Evolutionary conservation across 2,113 vertebrate genomes (phyloP).

Genomic region (Paramormyrops kingsleyae): DNA sequence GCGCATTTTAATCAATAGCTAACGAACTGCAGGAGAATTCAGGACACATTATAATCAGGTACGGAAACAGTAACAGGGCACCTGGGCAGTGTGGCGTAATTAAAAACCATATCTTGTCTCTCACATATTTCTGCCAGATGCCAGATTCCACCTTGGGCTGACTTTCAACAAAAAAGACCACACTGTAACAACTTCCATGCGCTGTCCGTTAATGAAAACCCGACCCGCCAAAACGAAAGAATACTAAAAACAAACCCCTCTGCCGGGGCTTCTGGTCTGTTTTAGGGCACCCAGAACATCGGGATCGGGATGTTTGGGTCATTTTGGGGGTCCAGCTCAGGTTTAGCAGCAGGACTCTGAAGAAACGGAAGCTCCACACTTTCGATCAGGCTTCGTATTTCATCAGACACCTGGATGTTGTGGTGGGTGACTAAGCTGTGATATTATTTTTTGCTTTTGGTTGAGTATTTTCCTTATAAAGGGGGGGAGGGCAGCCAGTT

Average conservation of each 20-base stretch:
- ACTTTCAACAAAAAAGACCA: background rate
- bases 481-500: background rate
- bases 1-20: background rate
- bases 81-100: background rate
- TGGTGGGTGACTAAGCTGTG: background rate
- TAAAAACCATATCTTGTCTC: background rate
- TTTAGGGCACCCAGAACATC: background rate
- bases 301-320: background rate
- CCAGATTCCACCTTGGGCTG: background rate
- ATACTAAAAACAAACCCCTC: background rate
- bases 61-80: background rate
- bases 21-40: background rate
- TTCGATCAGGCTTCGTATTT: background rate
- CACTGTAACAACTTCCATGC: background rate
- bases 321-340: background rate
- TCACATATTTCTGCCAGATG: background rate
- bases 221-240: background rate
- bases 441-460: background rate
- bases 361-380: background rate
- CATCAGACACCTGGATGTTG: background rate
- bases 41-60: background rate
- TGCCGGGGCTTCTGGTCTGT: background rate
- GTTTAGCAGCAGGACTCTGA: background rate
- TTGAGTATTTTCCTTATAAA: background rate
- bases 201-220: background rate